phyloP scores from a whole-genome alignment of 2,888 invertebrate genomes.

The Mesorhabditis belari region DNA sequence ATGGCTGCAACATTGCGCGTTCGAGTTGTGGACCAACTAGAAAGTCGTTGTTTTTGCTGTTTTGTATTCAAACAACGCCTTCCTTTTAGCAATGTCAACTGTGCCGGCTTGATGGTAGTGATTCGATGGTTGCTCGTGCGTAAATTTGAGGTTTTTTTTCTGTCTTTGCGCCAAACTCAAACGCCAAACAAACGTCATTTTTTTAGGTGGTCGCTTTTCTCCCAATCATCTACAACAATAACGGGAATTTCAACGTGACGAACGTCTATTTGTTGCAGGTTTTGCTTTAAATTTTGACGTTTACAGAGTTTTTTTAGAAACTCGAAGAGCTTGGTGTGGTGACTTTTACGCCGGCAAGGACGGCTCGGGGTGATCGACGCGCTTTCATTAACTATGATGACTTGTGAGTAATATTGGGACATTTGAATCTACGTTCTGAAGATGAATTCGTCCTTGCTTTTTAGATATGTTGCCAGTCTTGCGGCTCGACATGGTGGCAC shows the following conservation, averaged over 20 bases:
- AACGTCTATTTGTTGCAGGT: conserved; percentile 25
- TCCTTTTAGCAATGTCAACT: conserved; percentile 30
- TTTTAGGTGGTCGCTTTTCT: conserved; percentile 26
- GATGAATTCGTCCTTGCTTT: background rate
- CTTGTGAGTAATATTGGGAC: conserved; percentile 8
- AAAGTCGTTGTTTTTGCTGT: conserved; percentile 16
- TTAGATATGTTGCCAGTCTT: conserved; percentile 25
- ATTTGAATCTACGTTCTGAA: background rate
- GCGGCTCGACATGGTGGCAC: conserved; percentile 36
- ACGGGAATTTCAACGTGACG: conserved; percentile 27
- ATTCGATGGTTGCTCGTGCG: conserved; percentile 32
- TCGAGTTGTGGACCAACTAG: conserved; percentile 36
- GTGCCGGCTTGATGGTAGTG: conserved; percentile 34
- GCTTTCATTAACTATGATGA: conserved; percentile 46
- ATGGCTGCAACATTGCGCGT: conserved; percentile 41
- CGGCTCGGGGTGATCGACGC: conserved; percentile 26
- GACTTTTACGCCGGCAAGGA: conserved; percentile 39
- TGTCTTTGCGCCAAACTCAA: background rate
- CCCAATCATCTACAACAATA: conserved; percentile 41
- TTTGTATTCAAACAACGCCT: no score
- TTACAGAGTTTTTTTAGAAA: conserved; percentile 14
- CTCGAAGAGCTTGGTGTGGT: conserved; percentile 32
- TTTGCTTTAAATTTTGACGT: conserved; percentile 2
- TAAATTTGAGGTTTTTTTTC: conserved; percentile 24
- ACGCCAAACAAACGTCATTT: background rate